phyloP scores from a whole-genome alignment of 2,888 invertebrate species.

The Heliconius ismenius region DNA sequence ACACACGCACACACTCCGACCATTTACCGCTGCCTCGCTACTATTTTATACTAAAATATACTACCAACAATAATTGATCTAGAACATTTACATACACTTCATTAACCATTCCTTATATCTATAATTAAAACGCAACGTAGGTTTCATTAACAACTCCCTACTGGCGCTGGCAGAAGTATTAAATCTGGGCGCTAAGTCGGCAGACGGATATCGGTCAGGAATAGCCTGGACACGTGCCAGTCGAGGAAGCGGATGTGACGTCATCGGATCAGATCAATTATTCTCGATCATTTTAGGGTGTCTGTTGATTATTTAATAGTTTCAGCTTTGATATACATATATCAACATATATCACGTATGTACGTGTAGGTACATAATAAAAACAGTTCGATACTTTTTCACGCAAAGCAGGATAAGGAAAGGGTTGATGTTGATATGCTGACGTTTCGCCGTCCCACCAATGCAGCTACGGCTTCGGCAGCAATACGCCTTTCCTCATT shows the following conservation, averaged over 20 bases:
- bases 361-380: not conserved
- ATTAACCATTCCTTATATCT: not conserved
- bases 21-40: no score
- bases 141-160: slow-evolving; percentile 1
- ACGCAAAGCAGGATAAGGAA: no score
- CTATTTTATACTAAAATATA: not conserved
- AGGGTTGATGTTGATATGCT: no score
- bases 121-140: slow-evolving; percentile 8
- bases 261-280: slow-evolving; percentile 27
- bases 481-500: no score
- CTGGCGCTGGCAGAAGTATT: slow-evolving; percentile 24
- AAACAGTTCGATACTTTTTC: no score
- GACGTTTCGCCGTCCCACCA: no score
- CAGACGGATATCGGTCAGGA: slow-evolving; percentile 49
- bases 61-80: not conserved
- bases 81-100: not conserved
- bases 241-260: slow-evolving; percentile 65
- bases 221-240: slow-evolving; percentile 63
- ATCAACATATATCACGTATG: no score
- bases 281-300: not conserved
- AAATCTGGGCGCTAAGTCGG: slow-evolving; percentile 29
- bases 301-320: not conserved
- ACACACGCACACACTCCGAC: no score
- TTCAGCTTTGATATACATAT: no score
- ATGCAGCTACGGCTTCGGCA: no score